phyloP scores from a whole-genome alignment of 2,797 vertebrate species.

The Platalea minor region DNA sequence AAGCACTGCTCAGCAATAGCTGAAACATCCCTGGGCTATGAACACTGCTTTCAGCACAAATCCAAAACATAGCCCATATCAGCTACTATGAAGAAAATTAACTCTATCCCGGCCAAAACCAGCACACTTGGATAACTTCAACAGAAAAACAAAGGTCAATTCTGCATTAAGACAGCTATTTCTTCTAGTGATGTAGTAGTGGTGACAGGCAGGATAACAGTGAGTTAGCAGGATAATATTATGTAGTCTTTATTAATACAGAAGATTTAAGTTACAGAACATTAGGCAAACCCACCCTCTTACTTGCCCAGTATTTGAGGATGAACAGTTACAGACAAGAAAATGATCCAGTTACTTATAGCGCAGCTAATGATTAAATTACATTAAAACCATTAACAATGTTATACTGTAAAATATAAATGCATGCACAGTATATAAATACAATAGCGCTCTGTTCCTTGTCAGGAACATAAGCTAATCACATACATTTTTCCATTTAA shows the following conservation, averaged over 20 bases:
- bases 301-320: not conserved
- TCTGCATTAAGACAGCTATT: not conserved
- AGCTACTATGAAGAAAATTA: no score
- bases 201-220: not conserved
- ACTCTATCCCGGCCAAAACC: no score
- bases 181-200: not conserved
- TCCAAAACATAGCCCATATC: no score
- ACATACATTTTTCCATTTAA: slow-evolving; percentile 18
- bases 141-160: not conserved
- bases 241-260: slow-evolving; percentile 65
- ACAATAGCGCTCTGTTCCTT: slow-evolving; percentile 30
- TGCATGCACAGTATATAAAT: slow-evolving; percentile 27
- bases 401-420: slow-evolving; percentile 47
- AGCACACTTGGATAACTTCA: not conserved
- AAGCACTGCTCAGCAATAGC: no score
- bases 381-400: slow-evolving; percentile 42
- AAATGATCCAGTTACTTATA: slow-evolving; percentile 39
- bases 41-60: no score
- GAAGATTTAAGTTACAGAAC: slow-evolving; percentile 48
- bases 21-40: no score
- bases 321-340: slow-evolving; percentile 45
- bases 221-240: slow-evolving; percentile 21
- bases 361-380: slow-evolving; percentile 15
- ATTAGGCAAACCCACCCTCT: not conserved
- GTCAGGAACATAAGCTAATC: slow-evolving; percentile 20